Evolutionary conservation across 92 coral and sea anemone species (phyloP).

Genomic region (Zoanthus sociatus): DNA sequence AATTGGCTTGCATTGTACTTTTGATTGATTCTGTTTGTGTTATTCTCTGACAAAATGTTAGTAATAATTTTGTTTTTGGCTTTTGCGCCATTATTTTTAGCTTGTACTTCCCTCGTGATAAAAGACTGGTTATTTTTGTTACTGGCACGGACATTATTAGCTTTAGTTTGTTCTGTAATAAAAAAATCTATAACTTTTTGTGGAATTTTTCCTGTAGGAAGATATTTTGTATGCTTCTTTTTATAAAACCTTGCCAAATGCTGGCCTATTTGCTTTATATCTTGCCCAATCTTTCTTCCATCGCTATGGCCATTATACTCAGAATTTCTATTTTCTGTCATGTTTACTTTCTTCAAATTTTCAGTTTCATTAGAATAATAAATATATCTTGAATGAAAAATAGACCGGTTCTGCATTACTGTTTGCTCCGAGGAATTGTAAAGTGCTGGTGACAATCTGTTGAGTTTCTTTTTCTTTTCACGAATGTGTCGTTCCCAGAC

Average conservation of each 20-base stretch:
- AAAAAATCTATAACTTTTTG: neutral
- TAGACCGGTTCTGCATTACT: neutral
- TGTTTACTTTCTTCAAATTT: neutral
- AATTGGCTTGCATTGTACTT: neutral
- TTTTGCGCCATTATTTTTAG: neutral
- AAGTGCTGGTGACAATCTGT: neutral
- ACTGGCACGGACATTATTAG: neutral
- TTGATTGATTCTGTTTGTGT: neutral
- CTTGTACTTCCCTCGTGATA: neutral
- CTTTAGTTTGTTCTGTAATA: neutral
- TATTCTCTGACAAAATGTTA: neutral
- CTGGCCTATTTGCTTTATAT: neutral
- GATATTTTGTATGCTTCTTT: neutral
- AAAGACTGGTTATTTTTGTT: neutral
- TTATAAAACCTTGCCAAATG: neutral
- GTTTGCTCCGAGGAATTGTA: neutral
- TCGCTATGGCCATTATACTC: too few species aligned
- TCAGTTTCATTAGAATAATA: neutral
- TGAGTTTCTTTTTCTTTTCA: neutral
- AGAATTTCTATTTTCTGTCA: neutral
- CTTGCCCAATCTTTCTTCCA: neutral
- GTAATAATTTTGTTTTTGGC: neutral
- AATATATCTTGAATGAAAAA: neutral
- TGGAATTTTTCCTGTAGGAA: neutral
- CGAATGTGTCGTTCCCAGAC: conserved; percentile 15